Conservation (phyloP, 2,797 vertebrate species). For the Malacoraja senta region DNA sequence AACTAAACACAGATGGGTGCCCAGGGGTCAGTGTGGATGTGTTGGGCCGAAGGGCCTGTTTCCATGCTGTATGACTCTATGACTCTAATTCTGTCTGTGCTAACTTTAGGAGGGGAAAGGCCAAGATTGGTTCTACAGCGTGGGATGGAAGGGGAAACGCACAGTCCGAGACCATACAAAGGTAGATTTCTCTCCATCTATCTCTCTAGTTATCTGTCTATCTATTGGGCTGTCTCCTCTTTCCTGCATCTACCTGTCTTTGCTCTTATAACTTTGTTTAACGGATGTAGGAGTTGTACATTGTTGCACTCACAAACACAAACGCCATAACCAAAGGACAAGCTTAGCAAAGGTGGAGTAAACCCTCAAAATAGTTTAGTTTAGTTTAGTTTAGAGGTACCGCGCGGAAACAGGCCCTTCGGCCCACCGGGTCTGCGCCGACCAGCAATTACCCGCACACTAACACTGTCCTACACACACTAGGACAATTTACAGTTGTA, state of each 20-base stretch:
- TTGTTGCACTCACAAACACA: neutral
- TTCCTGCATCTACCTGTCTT: conserved; percentile 13
- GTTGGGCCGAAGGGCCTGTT: too few species aligned
- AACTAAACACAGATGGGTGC: too few species aligned
- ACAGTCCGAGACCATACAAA: conserved; percentile 10
- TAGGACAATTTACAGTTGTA: too few species aligned
- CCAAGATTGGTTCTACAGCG: conserved; percentile 31
- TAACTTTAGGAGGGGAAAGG: conserved; percentile 36
- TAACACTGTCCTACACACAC: too few species aligned
- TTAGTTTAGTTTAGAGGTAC: too few species aligned
- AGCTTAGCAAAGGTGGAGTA: neutral
- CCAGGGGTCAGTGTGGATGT: too few species aligned
- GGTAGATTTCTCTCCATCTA: conserved; percentile 32
- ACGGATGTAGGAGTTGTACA: neutral
- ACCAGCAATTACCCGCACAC: too few species aligned
- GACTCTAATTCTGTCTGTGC: conserved; percentile 27
- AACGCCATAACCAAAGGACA: neutral
- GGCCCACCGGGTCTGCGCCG: too few species aligned
- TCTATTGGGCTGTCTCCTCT: conserved; percentile 26
- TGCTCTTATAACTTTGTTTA: conserved; percentile 25
- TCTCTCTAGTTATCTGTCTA: conserved; percentile 23
- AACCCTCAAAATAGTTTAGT: neutral
- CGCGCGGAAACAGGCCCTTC: too few species aligned
- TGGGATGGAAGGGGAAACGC: conserved; percentile 26
- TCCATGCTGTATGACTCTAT: too few species aligned